Percentiles rank a stretch among this genome's conserved stretches.
Evolutionary conservation across 2,888 invertebrate genomes (phyloP).

Genomic region (Mechanitis mazaeus): DNA sequence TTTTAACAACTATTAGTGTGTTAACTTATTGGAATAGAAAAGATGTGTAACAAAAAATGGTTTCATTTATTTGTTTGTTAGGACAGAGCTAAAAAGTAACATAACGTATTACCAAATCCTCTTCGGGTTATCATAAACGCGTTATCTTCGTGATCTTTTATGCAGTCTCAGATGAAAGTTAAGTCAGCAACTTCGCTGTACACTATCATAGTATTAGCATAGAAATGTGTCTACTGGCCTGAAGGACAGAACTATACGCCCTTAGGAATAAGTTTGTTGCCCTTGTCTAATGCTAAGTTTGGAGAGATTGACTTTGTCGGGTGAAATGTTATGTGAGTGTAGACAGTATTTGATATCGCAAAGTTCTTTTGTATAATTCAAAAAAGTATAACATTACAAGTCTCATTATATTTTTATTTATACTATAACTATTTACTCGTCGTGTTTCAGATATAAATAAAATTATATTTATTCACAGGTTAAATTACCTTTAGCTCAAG

Average conservation of each 20-base stretch:
- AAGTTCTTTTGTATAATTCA: no score
- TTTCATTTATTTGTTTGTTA: not conserved
- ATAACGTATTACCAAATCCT: not conserved
- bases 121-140: slow-evolving; percentile 4
- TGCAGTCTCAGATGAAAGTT: slow-evolving; percentile 5
- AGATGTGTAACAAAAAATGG: no score
- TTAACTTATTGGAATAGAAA: no score
- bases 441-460: no score
- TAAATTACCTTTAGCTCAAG: not conserved
- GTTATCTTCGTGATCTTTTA: slow-evolving; percentile 5
- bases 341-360: no score
- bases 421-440: no score
- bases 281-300: slow-evolving; percentile 2
- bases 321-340: no score
- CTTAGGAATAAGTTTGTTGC: slow-evolving; percentile 6
- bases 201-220: slow-evolving; percentile 22
- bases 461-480: no score
- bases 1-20: no score
- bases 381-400: no score
- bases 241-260: slow-evolving; percentile 12
- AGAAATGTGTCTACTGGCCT: slow-evolving; percentile 27
- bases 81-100: not conserved
- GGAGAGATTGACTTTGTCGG: not conserved
- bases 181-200: slow-evolving; percentile 6
- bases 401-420: no score